These are phyloP conservation scores for Drosophila serrata DNA, from an alignment of 1,140 invertebrate species.

Conservation along the genomic window DNA sequence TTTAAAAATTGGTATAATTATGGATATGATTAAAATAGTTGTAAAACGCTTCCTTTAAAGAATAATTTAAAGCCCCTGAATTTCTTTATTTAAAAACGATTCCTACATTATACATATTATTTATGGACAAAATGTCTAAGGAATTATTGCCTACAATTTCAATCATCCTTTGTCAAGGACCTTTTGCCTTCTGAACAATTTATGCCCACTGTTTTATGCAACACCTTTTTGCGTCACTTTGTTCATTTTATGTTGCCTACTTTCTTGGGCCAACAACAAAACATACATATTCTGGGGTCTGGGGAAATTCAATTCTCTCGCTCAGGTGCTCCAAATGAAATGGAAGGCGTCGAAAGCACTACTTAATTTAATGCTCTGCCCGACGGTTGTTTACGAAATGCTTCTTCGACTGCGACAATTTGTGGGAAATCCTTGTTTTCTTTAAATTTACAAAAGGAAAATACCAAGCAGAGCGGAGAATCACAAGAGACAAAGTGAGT, in stretches of 20 bases:
- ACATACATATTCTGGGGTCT: neutral
- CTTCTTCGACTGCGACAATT: slow-evolving; percentile 40
- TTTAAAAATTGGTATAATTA: neutral
- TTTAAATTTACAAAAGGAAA: slow-evolving; percentile 71
- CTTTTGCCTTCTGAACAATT: slow-evolving; percentile 7
- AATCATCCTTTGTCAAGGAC: slow-evolving; percentile 3
- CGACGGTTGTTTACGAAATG: slow-evolving; percentile 48
- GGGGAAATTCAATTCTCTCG: slow-evolving; percentile 32
- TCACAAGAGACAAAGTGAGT: slow-evolving; percentile 12
- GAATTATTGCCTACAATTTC: neutral
- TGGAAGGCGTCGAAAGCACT: slow-evolving; percentile 47
- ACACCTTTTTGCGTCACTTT: slow-evolving; percentile 22
- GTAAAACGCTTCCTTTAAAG: neutral
- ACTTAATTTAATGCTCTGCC: slow-evolving; percentile 50
- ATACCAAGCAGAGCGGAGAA: slow-evolving; percentile 28
- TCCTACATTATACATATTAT: neutral
- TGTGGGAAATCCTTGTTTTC: slow-evolving; percentile 56
- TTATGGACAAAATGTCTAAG: neutral
- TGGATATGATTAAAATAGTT: no score
- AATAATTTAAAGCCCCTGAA: neutral
- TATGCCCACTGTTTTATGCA: slow-evolving; percentile 4
- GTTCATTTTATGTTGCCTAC: slow-evolving; percentile 45
- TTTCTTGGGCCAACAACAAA: slow-evolving; percentile 20
- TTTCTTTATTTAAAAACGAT: neutral
- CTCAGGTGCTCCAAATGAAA: slow-evolving; percentile 50